These are phyloP conservation scores for Callimorpha dominula DNA, from an alignment of 2,888 invertebrate genomes.

Conservation along the genomic window DNA sequence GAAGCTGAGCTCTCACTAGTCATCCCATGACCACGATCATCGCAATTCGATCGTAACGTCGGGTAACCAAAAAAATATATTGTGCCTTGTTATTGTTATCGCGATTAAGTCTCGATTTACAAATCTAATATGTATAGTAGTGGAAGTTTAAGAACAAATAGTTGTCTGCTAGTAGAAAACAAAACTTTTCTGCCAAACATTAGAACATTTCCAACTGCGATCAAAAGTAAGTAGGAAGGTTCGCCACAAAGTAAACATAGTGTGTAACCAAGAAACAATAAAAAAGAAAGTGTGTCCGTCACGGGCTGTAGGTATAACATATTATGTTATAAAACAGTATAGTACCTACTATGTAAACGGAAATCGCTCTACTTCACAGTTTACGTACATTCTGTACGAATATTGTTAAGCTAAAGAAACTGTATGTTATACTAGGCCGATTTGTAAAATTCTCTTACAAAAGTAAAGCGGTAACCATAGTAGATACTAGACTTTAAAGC, in stretches of 20 bases:
- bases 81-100: too few relatives aligned
- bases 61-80: too few relatives aligned
- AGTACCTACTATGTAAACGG: slow-evolving; percentile 27
- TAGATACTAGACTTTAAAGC: background rate
- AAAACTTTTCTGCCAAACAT: background rate
- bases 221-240: background rate
- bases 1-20: too few relatives aligned
- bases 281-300: slow-evolving; percentile 46
- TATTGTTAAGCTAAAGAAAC: background rate
- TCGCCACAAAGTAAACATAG: slow-evolving; percentile 16
- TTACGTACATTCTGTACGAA: slow-evolving; percentile 24
- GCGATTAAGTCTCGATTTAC: too few relatives aligned
- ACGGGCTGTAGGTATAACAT: slow-evolving; percentile 35
- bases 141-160: background rate
- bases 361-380: slow-evolving; percentile 23
- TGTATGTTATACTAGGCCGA: background rate
- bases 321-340: slow-evolving; percentile 37
- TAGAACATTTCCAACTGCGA: background rate
- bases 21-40: too few relatives aligned
- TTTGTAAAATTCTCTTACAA: background rate
- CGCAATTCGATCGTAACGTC: too few relatives aligned
- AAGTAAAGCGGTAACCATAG: background rate
- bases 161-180: background rate
- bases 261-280: slow-evolving; percentile 26
- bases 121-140: too few relatives aligned